Evolutionary conservation across 2,888 invertebrate species (phyloP), one percentile per base, ranked within the genome.

Genomic region (Cheilosia grossa): DNA sequence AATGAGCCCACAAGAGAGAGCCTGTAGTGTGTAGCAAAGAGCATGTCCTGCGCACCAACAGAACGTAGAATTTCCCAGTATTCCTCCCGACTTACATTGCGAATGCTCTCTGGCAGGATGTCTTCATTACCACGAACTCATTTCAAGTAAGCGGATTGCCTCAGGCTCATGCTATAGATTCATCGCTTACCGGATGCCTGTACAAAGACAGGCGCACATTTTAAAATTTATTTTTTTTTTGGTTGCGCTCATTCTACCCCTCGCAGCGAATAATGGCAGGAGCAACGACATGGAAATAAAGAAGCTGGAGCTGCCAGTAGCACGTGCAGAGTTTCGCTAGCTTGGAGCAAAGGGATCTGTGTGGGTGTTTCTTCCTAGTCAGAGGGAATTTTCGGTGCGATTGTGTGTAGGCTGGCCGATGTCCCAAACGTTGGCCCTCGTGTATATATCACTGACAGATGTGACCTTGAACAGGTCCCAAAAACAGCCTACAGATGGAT

Each of bases 391-490:
- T 59, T 42, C 17, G 40, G 27, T 19, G 37, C 9, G 37, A 15
- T 37, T 64, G 13, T 37, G 37, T 37, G 37, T 40, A 42, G n/a
- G 42, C 42, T 24, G 56, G 59, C 47, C 33, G 47, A 47, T 58
- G 24, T 33, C 73, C 37, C 47, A 74, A 67, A 49, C 64, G 47
- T 51, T 21, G 51, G 53, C 42, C 56, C 69, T 73, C 63, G 70
- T 80, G 51, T 37, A 82, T 63, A 82, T 54, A 79, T 59, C 85
- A 79, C 82, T 88, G 87, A 87, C 87, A 87, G 87, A 67, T 86
- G 80, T 88, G 88, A 88, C 88, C 88, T 88, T 88, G 88, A 88
- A 85, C 54, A 72, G 61, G 70, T 85, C 66, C 56, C 69, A 70
- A 59, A 75, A 75, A 59, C 79, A 74, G 85, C 85, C 83, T 72